These are phyloP conservation scores for Menura novaehollandiae DNA, from an alignment of 2,113 vertebrate species.

Conservation along the genomic window DNA sequence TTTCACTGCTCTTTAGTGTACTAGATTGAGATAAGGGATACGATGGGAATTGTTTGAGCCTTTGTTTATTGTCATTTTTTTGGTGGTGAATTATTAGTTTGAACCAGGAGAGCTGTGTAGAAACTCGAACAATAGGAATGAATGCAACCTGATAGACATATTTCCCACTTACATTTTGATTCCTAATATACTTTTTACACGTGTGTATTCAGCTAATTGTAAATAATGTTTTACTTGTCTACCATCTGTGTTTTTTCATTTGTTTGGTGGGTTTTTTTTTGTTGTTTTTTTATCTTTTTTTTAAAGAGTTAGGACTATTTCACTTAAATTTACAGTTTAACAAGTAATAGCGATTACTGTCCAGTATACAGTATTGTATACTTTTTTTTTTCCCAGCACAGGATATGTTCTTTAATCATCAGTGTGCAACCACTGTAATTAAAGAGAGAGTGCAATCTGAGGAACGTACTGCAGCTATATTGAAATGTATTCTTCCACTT, in stretches of 20 bases:
- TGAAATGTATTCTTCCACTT: background rate
- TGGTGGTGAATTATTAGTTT: background rate
- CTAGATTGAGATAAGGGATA: background rate
- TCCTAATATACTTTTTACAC: background rate
- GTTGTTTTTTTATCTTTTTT: background rate
- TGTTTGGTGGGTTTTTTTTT: background rate
- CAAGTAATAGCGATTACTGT: background rate
- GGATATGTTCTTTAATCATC: background rate
- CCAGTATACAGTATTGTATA: background rate
- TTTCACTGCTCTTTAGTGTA: background rate
- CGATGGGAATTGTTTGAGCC: background rate
- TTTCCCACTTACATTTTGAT: background rate
- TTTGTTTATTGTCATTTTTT: background rate
- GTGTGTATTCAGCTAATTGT: background rate
- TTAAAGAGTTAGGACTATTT: background rate
- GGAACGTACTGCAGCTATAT: background rate
- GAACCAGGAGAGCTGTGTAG: background rate
- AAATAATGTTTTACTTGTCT: background rate
- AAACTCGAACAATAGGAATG: background rate
- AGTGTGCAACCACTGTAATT: background rate
- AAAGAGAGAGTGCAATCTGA: background rate
- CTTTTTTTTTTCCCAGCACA: background rate
- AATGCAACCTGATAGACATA: background rate
- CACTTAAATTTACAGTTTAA: background rate
- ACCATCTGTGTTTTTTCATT: background rate